Evolutionary conservation across 2,888 invertebrate genomes (phyloP), one percentile per base, ranked within the genome.

Genomic region (Xestia sexstrigata): DNA sequence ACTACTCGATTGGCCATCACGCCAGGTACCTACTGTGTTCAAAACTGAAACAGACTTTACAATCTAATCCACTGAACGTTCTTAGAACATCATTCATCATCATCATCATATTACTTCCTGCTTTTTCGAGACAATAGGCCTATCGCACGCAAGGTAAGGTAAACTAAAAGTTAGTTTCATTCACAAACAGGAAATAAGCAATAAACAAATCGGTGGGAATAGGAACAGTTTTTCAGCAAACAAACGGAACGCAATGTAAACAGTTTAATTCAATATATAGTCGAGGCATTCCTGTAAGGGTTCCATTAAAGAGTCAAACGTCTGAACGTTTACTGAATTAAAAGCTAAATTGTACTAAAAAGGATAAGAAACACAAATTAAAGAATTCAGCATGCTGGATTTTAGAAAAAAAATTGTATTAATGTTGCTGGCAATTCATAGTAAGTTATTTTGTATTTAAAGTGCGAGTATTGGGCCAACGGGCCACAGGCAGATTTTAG

Each of bases 361-460:
- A 11, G 1, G 3, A 3, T 1, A 35, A 23, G 15, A 42, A 42
- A 42, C 2, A 15, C 2, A n/a, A 63, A 15, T n/a, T 65, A 9
- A 17, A 4, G 5, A 45, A 42, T 60, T 35, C 7, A 78, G 9
- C 39, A 83, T 85, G 86, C 13, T 8, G 58, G 23, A 20, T 8
- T 66, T 66, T 47, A 68, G 7, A 9, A 35, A n/a, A 30, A 26
- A 11, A 7, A 6, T 72, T 13, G 11, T 76, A 7, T 62, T 83
- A 42, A 55, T 79, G 1, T 39, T 83, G 13, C 17, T 86, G 60
- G 69, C 45, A 42, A 68, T 67, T 42, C 23, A 67, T 13, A 20
- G 85, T 86, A 78, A 83, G 85, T 83, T 49, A 1, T 45, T 45
- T 58, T 42, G 42, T 65, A 17, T 42, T 65, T 30, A 3, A 26